Percentiles rank a stretch among this genome's conserved stretches.
Evolutionary conservation across 2,113 vertebrate genomes (phyloP).

Genomic region (Neomonachus schauinslandi): DNA sequence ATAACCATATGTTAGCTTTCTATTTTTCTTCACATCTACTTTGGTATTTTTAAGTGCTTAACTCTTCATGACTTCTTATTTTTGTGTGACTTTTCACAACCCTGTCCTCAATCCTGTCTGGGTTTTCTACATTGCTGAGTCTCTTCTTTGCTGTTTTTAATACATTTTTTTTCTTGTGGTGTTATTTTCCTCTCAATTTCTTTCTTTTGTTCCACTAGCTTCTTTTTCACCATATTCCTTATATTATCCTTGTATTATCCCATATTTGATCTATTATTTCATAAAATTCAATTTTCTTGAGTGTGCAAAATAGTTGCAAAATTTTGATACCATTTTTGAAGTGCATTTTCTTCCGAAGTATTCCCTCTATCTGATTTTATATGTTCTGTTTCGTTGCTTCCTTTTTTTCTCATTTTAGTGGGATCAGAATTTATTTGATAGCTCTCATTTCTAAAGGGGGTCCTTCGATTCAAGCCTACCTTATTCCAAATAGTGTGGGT

Average conservation of each 20-base stretch:
- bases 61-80: not conserved
- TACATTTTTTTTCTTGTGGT: not conserved
- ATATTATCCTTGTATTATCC: not conserved
- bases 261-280: not conserved
- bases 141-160: constrained; percentile 2
- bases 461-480: not conserved
- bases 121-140: not conserved
- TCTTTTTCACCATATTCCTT: constrained; percentile 9
- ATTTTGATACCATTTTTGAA: not conserved
- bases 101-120: not conserved
- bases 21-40: not conserved
- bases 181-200: not conserved
- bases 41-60: not conserved
- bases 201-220: not conserved
- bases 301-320: not conserved
- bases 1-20: not conserved
- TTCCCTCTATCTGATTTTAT: not conserved
- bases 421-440: constrained; percentile 24
- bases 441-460: not conserved
- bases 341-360: not conserved
- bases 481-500: not conserved
- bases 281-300: not conserved
- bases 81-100: not conserved
- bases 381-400: not conserved
- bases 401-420: not conserved